Base-by-base conservation (phyloP, 2,113 vertebrate species). In the Syngnathus scovelli region DNA sequence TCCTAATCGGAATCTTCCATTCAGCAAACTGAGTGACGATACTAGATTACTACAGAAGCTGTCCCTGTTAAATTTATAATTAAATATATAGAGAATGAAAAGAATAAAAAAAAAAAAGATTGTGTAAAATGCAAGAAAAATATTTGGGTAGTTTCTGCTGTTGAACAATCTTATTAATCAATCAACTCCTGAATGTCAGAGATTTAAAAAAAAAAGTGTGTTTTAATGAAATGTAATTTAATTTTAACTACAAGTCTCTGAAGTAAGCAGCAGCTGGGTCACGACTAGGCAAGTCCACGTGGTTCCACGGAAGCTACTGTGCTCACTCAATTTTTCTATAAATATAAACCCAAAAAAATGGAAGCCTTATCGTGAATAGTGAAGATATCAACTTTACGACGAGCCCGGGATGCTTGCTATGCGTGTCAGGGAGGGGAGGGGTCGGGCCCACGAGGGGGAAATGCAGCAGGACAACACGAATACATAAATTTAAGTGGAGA, bases 331-430 rank as follows among this genome's bases (percentile, higher is more conserved):
- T 39, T 39, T 39, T 39, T 7, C 5, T 7, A 39, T 39, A 39
- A 39, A 39, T 7, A 39, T 39, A 39, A 7, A 39, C 38, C 38
- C 38, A 39, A 39, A 39, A 39, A 39, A 39, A 39, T 39, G 38
- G 8, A 39, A 27, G 27, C 27, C 2, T 27, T 27, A 27, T 27
- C 2, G 27, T 33, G 27, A 33, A 33, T 33, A 91, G 89, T 89
- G 87, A 90, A 90, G 90, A 90, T 89, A 88, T 90, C 90, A 90
- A 86, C 83, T 89, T 92, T 91, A 91, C 72, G 88, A 87, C 85
- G 78, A 54, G 48, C 76, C 84, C 64, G 36, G 86, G 85, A 81
- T 85, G 83, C 83, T 85, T 87, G 84, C 80, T 87, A 83, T 85
- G 82, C 81, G 69, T 89, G 82, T 87, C 87, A 85, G 85, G 85